A percentile compares a stretch with the other conserved stretches of the same genome.
Conservation (phyloP, 1,140 invertebrate species). For the Penaeus chinensis region DNA sequence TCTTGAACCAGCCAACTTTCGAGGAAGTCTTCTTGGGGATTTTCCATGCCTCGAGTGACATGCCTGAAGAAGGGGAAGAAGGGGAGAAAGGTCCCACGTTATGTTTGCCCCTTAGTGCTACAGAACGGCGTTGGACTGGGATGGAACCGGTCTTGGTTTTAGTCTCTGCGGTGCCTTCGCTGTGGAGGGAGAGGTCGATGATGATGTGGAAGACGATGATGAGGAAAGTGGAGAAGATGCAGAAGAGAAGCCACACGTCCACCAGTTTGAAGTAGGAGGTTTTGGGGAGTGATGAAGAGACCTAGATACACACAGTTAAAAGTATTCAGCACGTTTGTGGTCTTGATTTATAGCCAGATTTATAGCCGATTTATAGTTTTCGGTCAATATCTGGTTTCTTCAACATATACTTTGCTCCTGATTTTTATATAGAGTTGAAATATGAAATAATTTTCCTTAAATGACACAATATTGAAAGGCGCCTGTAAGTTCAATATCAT, state of each 20-base stretch:
- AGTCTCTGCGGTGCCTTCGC: not conserved
- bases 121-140: not conserved
- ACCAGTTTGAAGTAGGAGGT: conserved; percentile 47
- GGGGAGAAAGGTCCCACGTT: no score
- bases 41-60: not conserved
- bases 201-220: conserved; percentile 45
- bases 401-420: no score
- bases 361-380: not conserved
- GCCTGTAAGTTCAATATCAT: no score
- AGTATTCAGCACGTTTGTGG: not conserved
- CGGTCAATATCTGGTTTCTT: no score
- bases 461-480: no score
- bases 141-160: not conserved
- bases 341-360: not conserved
- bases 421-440: no score
- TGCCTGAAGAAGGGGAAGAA: not conserved
- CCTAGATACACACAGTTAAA: not conserved
- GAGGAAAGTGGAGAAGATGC: conserved; percentile 41
- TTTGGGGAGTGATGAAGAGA: conserved; percentile 35
- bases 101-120: no score
- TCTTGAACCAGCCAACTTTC: no score
- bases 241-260: conserved; percentile 51
- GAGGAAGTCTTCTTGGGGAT: not conserved
- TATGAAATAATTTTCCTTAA: no score
- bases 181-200: conserved; percentile 21